phyloP scores from a whole-genome alignment of 92 coral and sea anemone genomes.

The Scolanthus callimorphus region DNA sequence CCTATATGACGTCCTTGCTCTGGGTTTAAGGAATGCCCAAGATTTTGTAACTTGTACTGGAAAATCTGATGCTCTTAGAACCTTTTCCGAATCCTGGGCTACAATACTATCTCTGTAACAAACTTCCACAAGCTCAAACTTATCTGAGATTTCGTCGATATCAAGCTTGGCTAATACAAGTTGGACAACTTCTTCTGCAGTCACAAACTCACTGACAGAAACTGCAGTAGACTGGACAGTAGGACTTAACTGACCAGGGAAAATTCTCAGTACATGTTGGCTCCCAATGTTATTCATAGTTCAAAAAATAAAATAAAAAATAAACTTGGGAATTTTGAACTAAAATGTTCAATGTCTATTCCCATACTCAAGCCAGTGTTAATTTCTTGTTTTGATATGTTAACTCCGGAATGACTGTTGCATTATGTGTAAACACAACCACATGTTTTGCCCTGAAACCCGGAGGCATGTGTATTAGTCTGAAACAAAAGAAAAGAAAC shows the following conservation, averaged over 20 bases:
- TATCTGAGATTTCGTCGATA: constrained; percentile 72
- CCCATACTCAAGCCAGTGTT: no score
- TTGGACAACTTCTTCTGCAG: constrained; percentile 77
- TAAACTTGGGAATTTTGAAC: neutral
- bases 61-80: constrained; percentile 61
- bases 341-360: neutral
- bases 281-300: constrained; percentile 27
- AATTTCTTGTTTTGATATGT: no score
- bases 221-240: constrained; percentile 88
- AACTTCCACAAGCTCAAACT: constrained; percentile 95
- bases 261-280: constrained; percentile 68
- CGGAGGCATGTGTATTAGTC: no score
- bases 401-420: no score
- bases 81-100: constrained; percentile 82
- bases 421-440: no score
- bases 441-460: no score
- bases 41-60: constrained; percentile 84
- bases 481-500: no score
- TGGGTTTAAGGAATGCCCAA: constrained; percentile 80
- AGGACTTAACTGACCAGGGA: constrained; percentile 89
- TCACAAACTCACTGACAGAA: constrained; percentile 69
- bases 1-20: constrained; percentile 71
- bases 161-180: constrained; percentile 75
- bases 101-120: constrained; percentile 86
- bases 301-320: neutral